These are phyloP conservation scores for Diachrysia chrysitis DNA, from an alignment of 2,888 invertebrate genomes.

Conservation along the genomic window DNA sequence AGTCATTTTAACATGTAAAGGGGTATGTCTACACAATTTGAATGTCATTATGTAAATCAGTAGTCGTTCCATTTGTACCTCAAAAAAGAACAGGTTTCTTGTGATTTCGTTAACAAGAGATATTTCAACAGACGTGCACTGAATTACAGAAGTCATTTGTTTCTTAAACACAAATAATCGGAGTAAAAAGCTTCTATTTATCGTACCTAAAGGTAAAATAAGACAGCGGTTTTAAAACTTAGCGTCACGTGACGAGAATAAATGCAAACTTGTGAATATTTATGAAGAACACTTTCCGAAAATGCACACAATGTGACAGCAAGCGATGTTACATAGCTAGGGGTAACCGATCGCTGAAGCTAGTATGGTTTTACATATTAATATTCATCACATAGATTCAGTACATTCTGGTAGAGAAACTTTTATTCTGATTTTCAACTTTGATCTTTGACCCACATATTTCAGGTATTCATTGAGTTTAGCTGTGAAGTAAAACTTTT, in stretches of 20 bases:
- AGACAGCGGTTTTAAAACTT: slow-evolving; percentile 48
- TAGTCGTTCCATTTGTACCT: background rate
- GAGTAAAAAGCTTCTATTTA: slow-evolving; percentile 33
- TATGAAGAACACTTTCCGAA: slow-evolving; percentile 68
- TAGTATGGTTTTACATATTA: slow-evolving; percentile 55
- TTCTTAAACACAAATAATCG: slow-evolving; percentile 32
- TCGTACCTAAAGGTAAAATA: slow-evolving; percentile 36
- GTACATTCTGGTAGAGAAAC: slow-evolving; percentile 10
- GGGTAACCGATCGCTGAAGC: slow-evolving; percentile 55
- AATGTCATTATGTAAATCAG: background rate
- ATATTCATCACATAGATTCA: slow-evolving; percentile 49
- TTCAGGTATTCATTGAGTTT: background rate
- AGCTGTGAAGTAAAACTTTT: background rate
- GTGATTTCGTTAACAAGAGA: slow-evolving; percentile 13
- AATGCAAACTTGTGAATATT: slow-evolving; percentile 69
- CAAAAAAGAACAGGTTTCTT: background rate
- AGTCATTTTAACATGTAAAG: background rate
- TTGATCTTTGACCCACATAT: slow-evolving; percentile 15
- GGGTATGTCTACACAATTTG: background rate
- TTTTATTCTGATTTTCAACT: slow-evolving; percentile 16
- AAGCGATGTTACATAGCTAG: slow-evolving; percentile 58
- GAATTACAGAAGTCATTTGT: slow-evolving; percentile 24
- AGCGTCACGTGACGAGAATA: slow-evolving; percentile 54
- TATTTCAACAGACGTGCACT: background rate
- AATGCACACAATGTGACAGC: slow-evolving; percentile 63